These are phyloP conservation scores for Ernsta delagoae DNA, from an alignment of 2,888 invertebrate genomes.

Conservation along the genomic window DNA sequence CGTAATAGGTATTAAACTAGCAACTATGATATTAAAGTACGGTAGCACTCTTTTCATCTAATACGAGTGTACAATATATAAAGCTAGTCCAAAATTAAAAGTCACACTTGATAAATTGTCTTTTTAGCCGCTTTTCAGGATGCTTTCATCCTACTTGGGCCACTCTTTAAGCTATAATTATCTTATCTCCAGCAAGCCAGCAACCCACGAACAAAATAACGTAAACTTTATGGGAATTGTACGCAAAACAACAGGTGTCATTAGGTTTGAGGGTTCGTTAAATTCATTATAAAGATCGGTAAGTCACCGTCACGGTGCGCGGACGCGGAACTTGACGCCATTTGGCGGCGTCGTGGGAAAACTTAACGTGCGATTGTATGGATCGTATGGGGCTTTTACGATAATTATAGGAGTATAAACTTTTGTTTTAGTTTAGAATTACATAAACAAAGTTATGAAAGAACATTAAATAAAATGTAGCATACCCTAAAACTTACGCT, in stretches of 20 bases:
- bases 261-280: conserved; percentile 55
- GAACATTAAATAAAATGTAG: too few relatives aligned
- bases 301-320: conserved; percentile 80
- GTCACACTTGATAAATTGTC: too few relatives aligned
- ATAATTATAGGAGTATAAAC: not conserved
- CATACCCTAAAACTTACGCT: too few relatives aligned
- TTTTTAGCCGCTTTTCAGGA: too few relatives aligned
- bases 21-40: too few relatives aligned
- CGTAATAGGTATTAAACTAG: too few relatives aligned
- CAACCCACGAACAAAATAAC: not conserved
- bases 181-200: not conserved
- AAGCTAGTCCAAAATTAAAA: too few relatives aligned
- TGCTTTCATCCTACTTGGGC: too few relatives aligned
- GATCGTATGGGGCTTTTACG: not conserved
- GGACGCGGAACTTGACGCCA: conserved; percentile 55
- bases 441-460: too few relatives aligned
- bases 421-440: not conserved
- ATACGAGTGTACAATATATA: too few relatives aligned
- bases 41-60: too few relatives aligned
- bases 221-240: conserved; percentile 23
- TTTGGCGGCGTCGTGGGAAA: conserved; percentile 80
- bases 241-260: conserved; percentile 71
- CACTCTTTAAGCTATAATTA: not conserved
- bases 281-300: conserved; percentile 76
- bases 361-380: conserved; percentile 67